Base-by-base conservation (phyloP, 2,113 vertebrate species). In the Melanocharis versteri region DNA sequence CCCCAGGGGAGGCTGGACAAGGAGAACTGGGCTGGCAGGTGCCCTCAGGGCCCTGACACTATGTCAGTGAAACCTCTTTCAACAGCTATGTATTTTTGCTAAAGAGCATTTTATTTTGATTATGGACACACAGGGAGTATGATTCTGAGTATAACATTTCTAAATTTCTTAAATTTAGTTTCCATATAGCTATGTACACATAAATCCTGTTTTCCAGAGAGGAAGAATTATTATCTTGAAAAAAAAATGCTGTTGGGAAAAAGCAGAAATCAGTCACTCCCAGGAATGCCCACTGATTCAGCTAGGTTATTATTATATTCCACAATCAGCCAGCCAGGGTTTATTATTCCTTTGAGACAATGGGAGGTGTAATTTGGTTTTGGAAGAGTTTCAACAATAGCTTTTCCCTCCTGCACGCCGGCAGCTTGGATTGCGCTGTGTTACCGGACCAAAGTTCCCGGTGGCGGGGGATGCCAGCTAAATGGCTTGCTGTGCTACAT, bases 311-410 rank as follows among this genome's bases (percentile, higher is more conserved):
- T 66, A 80, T 92, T 93, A 71, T 87, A 90, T 90, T 84, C 84
- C 60, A 81, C 90, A 77, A 78, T 87, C 95, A 95, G 53, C 65
- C 88, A 95, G 77, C 50, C 86, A 92, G 56, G 51, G 70, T 88
- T 96, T 96, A 95, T 97, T 97, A 95, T 83, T 93, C 93, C 78
- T 88, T 78, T 83, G 87, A 94, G 94, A 94, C 91, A 97, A 87
- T 85, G 87, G 78, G 93, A 89, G 94, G 78, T 87, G 89, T 78
- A 92, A 94, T 92, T 96, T 95, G 65, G 44, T 80, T 94, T 93
- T 96, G 94, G 82, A 96, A 93, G 86, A 60, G 26, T 53, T 93
- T 96, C 90, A 92, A 2, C 2, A 6, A 20, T 78, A 81, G 72
- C 53, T 95, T 93, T 93, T 89, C 61, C 33, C n/a, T 92, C 61